These are phyloP conservation scores for Drosophila arawakana DNA, from an alignment of 1,140 invertebrate species.

Conservation along the genomic window DNA sequence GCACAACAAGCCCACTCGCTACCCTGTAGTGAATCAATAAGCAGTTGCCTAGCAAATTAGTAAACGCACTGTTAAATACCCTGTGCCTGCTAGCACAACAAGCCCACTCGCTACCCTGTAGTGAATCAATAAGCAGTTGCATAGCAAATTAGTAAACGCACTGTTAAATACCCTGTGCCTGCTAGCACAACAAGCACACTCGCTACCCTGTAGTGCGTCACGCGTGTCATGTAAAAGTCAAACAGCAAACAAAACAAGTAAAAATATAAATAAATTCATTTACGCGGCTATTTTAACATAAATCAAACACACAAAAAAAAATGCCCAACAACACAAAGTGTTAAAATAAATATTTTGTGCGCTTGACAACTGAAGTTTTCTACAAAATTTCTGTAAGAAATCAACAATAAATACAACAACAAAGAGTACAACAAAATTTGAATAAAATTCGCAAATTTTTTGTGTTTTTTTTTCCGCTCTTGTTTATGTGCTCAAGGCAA, in stretches of 20 bases:
- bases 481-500: slow-evolving; percentile 44
- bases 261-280: slow-evolving; percentile 35
- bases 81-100: too few relatives aligned
- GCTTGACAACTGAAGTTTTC: slow-evolving; percentile 36
- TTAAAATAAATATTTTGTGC: slow-evolving; percentile 35
- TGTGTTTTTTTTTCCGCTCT: slow-evolving; percentile 9
- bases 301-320: neutral
- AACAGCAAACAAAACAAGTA: slow-evolving; percentile 17
- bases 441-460: slow-evolving; percentile 39
- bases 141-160: slow-evolving; percentile 3
- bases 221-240: slow-evolving; percentile 34
- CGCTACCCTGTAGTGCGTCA: slow-evolving; percentile 7
- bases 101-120: too few relatives aligned
- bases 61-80: slow-evolving; percentile 20
- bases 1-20: too few relatives aligned
- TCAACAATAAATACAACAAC: neutral
- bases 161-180: slow-evolving; percentile 4
- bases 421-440: slow-evolving; percentile 26
- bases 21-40: slow-evolving; percentile 61
- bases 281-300: slow-evolving; percentile 36
- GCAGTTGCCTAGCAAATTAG: slow-evolving; percentile 3
- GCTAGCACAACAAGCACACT: neutral
- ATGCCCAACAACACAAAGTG: slow-evolving; percentile 5
- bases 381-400: slow-evolving; percentile 13
- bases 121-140: slow-evolving; percentile 48